Base-by-base conservation (phyloP, 1,140 invertebrate genomes). In the Zophobas morio region DNA sequence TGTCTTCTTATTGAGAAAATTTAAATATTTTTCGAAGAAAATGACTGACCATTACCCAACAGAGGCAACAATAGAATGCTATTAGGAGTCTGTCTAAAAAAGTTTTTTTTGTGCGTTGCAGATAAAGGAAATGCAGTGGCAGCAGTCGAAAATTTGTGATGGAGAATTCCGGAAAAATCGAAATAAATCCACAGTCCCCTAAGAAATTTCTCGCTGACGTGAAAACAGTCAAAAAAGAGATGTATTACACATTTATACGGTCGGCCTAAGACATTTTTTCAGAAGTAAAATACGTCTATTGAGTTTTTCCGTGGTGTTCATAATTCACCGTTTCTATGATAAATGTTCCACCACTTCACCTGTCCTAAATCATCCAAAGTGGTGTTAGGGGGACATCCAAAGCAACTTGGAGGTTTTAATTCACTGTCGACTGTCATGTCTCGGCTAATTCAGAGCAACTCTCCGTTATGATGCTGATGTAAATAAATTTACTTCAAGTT, bases 261-360 rank as follows among this genome's bases (percentile, higher is more conserved):
- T 71, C 46, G 73, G 74, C 53, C 56, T 73, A 76, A 76, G 76
- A 74, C 74, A 78, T 76, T 80, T 78, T 80, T 78, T 60, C n/a
- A 47, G 70, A 75, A 74, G 74, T 74, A 63, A 80, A 80, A 80
- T 78, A 74, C 79, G 57, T 80, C 74, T 56, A 80, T 80, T 74
- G 76, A 78, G 79, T 78, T 80, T 80, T 76, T 75, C 60, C 60
- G 70, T 40, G 46, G 66, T 53, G 79, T 66, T 78, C 79, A 76
- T 80, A 76, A 80, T 78, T 80, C 79, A 80, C 74, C 47, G 70
- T 42, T 78, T 53, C 53, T 53, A 76, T 80, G 79, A 80, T 74
- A 75, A 74, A 80, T 80, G 79, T 76, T 70, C 40, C 37, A 51
- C 57, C 71, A 74, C 72, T 80, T 80, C 79, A 80, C 77, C 79